Base-by-base conservation (phyloP, 1,140 invertebrate species). In the Drosophila arawakana region DNA sequence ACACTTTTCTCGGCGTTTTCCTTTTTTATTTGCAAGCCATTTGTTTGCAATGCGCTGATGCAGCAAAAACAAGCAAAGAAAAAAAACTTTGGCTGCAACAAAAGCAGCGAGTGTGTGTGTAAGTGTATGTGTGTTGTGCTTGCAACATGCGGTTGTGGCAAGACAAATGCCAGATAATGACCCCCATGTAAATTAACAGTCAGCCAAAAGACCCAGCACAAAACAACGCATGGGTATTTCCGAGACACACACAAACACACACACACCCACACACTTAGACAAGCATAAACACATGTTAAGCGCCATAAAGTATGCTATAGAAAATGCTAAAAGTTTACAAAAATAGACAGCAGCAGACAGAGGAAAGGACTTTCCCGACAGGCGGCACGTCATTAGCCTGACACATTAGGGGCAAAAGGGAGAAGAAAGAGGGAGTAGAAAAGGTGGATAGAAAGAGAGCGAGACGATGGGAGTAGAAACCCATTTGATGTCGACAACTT, bases 241-340 rank as follows among this genome's bases (percentile, higher is more conserved):
- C 71, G 10, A 25, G n/a, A 39, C 25, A 25, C 50, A 41, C 44
- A 41, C 57, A 65, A 41, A 57, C 54, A 58, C 13, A 13, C 3
- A 30, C 30, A 13, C 21, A 58, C 13, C 10, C 3, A 30, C 30
- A 13, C n/a, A 39, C 18, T 41, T 11, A 49, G 3, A 49, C 18
- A 11, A 13, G 44, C 11, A 11, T 52, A 34, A 62, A 66, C 69
- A 55, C 74, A 81, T 81, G 82, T 82, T 78, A 82, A 86, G 76
- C 84, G 84, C 84, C 84, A 81, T 89, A 89, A 89, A 89, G 80
- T 89, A 89, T 89, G 78, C 84, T 71, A 89, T 83, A 83, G 75
- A 88, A 69, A 83, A 71, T 37, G 68, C 67, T 30, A 80, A 83
- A 89, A 70, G 67, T 79, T 82, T 73, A 70, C 76, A 73, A 67